These are phyloP conservation scores for Dendrocincla fuliginosa DNA, from an alignment of 2,797 vertebrate species.

Conservation along the genomic window DNA sequence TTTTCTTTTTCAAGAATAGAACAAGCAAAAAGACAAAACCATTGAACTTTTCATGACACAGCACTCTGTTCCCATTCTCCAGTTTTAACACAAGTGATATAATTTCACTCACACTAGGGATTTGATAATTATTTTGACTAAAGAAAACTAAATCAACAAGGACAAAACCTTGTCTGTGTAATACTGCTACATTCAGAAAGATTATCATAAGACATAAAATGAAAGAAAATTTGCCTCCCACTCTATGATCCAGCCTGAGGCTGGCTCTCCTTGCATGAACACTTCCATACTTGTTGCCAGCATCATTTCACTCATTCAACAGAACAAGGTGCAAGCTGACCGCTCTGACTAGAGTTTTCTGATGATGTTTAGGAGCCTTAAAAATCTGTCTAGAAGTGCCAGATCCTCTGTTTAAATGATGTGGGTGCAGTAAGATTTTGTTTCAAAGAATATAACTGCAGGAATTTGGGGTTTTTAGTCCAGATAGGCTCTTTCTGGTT, in stretches of 20 bases:
- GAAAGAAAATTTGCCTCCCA: neutral
- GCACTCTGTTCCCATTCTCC: neutral
- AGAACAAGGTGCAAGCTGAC: neutral
- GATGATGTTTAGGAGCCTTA: neutral
- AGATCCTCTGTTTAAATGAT: neutral
- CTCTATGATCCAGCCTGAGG: neutral
- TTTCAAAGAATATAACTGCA: neutral
- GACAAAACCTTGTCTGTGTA: neutral
- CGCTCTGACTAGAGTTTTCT: neutral
- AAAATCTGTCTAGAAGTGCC: neutral
- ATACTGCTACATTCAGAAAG: neutral
- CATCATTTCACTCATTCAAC: neutral
- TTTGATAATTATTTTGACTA: slow-evolving; percentile 17
- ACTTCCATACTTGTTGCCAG: neutral
- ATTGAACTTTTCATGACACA: neutral
- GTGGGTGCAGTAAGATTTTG: neutral
- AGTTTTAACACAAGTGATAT: neutral
- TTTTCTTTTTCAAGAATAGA: neutral
- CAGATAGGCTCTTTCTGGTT: neutral
- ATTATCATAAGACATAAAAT: neutral
- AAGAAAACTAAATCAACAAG: neutral
- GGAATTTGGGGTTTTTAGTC: neutral
- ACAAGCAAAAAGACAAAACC: neutral
- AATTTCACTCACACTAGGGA: neutral
- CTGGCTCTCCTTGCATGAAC: neutral